Evolutionary conservation across 2,888 invertebrate species (phyloP), one percentile per base, ranked within the genome.

Genomic region (Poecilus cupreus): DNA sequence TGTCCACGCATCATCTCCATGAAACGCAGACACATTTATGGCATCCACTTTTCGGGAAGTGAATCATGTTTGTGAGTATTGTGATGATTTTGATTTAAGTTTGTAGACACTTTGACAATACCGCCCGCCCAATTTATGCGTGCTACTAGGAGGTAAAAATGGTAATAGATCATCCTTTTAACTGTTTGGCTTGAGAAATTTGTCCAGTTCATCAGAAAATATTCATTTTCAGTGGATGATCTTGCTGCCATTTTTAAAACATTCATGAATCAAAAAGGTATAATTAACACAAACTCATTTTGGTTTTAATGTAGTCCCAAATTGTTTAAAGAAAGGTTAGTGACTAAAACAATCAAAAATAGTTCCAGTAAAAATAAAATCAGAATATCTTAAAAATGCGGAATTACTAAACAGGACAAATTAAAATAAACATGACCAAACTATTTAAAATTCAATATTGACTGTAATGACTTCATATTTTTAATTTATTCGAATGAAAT

Each of bases 1-100:
- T 68, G 64, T 68, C 64, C 16, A 88, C 88, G 54, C 86, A 89
- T 85, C 89, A 90, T 84, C 91, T 91, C 83, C 90, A 90, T 82
- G 92, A 92, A 83, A 90, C 93, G 68, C 92, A 93, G 85, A 92
- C 93, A 85, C 94, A 94, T 84, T 90, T 96, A 74, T 96, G 96
- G 96, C 96, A 96, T 90, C 96, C 96, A 78, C 91, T 96, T 70
- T 96, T 96, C 88, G 94, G 95, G 92, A 96, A 95, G 96, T 96
- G 90, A 94, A 54, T 24, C 26, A 57, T 77, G 77, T 75, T 46
- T 54, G 76, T 79, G 68, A 79, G 79, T 79, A 79, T 20, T 54
- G 54, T 54, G 54, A 54, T 20, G 54, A 16, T 49, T 70, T 72
- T 46, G 24, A 46, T 72, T 24, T 72, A 37, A 68, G 37, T 68